A percentile compares a stretch with the other conserved stretches of the same genome.
Conservation (phyloP, 2,888 invertebrate species). For the Anorthoa munda region DNA sequence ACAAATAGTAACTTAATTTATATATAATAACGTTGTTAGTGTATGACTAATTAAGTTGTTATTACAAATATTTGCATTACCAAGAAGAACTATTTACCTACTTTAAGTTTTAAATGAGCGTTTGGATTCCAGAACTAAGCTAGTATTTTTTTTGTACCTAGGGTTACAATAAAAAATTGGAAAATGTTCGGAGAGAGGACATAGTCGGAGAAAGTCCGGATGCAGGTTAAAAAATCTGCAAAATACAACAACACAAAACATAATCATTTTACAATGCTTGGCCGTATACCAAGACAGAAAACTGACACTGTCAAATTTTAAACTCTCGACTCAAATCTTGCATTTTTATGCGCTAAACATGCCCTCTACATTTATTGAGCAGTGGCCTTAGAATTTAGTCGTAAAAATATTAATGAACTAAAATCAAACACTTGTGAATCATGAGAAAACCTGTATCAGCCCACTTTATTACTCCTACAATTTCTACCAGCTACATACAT, state of each 20-base stretch:
- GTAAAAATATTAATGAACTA: neutral
- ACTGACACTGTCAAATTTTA: neutral
- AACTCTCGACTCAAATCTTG: neutral
- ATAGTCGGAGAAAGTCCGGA: neutral
- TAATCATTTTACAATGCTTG: neutral
- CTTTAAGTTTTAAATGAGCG: neutral
- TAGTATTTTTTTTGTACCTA: no score
- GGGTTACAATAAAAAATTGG: neutral
- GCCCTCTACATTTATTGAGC: neutral
- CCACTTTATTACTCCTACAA: constrained; percentile 17
- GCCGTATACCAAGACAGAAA: no score
- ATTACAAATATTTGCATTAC: constrained; percentile 25
- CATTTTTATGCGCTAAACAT: neutral
- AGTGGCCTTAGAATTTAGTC: neutral
- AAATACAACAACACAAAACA: neutral
- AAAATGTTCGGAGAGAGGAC: neutral
- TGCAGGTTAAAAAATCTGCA: neutral
- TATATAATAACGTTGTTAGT: neutral
- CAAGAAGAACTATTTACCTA: neutral
- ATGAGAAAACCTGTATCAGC: constrained; percentile 3
- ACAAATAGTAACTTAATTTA: neutral
- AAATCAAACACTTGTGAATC: neutral
- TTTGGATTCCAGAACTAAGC: neutral
- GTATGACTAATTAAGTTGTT: constrained; percentile 21
- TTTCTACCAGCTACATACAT: constrained; percentile 26